phyloP scores from a whole-genome alignment of 2,113 vertebrate species.

The Vireo altiloquus region DNA sequence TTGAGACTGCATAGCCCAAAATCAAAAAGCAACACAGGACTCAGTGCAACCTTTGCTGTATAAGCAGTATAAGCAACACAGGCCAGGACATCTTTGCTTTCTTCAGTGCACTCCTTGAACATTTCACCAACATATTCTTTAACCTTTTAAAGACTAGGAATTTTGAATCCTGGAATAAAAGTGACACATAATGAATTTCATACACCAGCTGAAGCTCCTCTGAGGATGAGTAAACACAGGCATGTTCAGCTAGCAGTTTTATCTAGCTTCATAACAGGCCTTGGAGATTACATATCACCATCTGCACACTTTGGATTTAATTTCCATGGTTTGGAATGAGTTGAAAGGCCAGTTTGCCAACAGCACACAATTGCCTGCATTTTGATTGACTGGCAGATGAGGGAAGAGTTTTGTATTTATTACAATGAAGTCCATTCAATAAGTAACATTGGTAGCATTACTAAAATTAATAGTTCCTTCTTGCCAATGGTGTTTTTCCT shows the following conservation, averaged over 20 bases:
- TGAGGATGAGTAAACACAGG: background rate
- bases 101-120: background rate
- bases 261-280: background rate
- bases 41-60: background rate
- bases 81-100: background rate
- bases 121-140: background rate
- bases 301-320: background rate
- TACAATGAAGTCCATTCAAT: background rate
- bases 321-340: background rate
- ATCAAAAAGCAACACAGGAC: background rate
- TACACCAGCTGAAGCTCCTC: background rate
- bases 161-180: background rate
- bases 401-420: background rate
- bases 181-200: background rate
- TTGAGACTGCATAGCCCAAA: background rate
- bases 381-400: background rate
- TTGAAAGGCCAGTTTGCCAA: background rate
- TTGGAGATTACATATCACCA: background rate
- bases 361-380: background rate
- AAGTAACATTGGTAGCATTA: background rate
- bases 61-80: background rate
- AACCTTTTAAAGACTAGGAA: background rate
- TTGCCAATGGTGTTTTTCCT: background rate
- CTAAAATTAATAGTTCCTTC: background rate
- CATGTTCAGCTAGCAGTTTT: background rate